Conservation (phyloP, 2,113 vertebrate species). For the Mus pahari region DNA sequence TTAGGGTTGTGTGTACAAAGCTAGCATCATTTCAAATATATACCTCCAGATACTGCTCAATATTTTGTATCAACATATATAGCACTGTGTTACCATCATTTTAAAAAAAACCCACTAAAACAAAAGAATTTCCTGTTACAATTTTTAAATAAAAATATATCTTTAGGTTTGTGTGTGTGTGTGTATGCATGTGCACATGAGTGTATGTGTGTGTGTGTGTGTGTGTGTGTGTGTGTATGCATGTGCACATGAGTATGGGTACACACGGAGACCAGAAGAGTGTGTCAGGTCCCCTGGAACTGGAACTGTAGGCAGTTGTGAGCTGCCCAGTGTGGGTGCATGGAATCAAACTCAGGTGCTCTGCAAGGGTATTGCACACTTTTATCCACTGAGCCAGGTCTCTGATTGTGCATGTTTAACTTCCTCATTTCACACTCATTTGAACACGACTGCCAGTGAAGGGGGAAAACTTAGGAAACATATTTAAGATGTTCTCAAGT, state of each 20-base stretch:
- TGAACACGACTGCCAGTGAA: neutral
- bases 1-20: neutral
- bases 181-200: too few species aligned
- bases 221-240: neutral
- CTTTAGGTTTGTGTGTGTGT: neutral
- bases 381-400: too few species aligned
- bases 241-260: too few species aligned
- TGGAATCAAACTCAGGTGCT: neutral
- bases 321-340: neutral
- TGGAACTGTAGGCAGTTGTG: neutral
- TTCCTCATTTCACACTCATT: constrained; percentile 10
- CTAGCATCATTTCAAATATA: neutral
- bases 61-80: neutral
- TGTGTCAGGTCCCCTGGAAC: neutral
- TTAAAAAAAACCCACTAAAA: constrained; percentile 4
- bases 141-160: too few species aligned
- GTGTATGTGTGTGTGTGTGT: too few species aligned
- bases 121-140: neutral
- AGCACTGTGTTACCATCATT: neutral
- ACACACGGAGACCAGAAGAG: neutral
- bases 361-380: too few species aligned
- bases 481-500: constrained; percentile 42
- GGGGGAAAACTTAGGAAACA: neutral
- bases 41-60: neutral
- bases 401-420: neutral